These are phyloP conservation scores for Escarpia spicata DNA, from an alignment of 2,888 invertebrate species.

Conservation along the genomic window DNA sequence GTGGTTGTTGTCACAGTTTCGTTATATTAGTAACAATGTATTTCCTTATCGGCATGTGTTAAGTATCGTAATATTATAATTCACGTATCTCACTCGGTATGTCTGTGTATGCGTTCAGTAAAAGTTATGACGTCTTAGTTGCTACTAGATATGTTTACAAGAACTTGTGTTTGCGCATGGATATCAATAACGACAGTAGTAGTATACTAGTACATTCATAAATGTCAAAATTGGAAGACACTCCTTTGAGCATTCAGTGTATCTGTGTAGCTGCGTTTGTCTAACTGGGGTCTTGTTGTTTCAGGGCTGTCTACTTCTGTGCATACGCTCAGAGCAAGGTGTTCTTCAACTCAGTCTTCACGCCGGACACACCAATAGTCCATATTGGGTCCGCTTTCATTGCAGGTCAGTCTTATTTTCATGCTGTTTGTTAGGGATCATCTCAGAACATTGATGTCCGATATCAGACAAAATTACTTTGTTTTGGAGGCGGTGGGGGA, in stretches of 20 bases:
- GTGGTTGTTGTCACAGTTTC: neutral
- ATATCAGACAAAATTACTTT: too few relatives aligned
- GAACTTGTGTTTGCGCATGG: neutral
- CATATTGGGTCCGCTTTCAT: slow-evolving; percentile 89
- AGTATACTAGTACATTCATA: too few relatives aligned
- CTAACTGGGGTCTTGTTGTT: slow-evolving; percentile 31
- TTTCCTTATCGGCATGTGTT: neutral
- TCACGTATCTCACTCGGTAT: neutral
- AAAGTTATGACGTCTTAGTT: neutral
- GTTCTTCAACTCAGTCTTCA: slow-evolving; percentile 76
- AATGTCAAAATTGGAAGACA: neutral
- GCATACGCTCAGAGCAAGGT: slow-evolving; percentile 95
- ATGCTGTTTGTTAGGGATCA: neutral
- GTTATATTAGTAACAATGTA: neutral
- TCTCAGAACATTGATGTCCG: slow-evolving; percentile 27
- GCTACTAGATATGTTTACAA: neutral
- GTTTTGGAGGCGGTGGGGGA: too few relatives aligned
- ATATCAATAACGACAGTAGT: neutral
- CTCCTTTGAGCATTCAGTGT: neutral
- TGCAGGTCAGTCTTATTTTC: slow-evolving; percentile 62
- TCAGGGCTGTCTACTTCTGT: slow-evolving; percentile 96
- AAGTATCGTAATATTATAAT: neutral
- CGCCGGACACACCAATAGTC: slow-evolving; percentile 56
- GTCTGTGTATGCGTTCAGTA: neutral
- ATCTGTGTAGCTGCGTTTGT: slow-evolving; percentile 14